Evolutionary conservation across 2,888 invertebrate genomes (phyloP).

Genomic region (Schizotus pectinicornis): DNA sequence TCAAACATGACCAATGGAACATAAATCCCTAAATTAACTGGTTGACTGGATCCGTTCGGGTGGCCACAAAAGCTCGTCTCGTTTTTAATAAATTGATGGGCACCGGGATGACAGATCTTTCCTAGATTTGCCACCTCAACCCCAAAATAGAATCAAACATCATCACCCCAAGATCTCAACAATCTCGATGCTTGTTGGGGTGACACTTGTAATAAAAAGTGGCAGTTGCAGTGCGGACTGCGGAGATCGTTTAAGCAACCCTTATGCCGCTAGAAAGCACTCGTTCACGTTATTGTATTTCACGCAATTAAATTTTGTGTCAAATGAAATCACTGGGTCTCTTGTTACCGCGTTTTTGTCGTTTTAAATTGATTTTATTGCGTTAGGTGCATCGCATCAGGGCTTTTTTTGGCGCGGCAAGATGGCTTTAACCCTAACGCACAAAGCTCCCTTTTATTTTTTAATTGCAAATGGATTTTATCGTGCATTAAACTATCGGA

Average conservation of each 20-base stretch:
- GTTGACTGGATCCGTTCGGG: slow-evolving; percentile 31
- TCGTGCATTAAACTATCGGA: too few relatives aligned
- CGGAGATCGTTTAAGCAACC: slow-evolving; percentile 49
- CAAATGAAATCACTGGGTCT: slow-evolving; percentile 46
- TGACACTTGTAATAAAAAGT: slow-evolving; percentile 56
- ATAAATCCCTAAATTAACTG: slow-evolving; percentile 38
- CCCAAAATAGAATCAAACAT: slow-evolving; percentile 53
- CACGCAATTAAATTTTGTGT: slow-evolving; percentile 52
- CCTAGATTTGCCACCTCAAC: slow-evolving; percentile 52
- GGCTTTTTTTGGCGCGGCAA: slow-evolving; percentile 9
- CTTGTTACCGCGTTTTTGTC: slow-evolving; percentile 39
- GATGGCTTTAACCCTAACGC: slow-evolving; percentile 14
- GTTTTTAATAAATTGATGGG: slow-evolving; percentile 46
- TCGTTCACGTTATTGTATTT: slow-evolving; percentile 49
- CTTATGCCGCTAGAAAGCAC: slow-evolving; percentile 45
- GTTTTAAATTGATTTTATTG: slow-evolving; percentile 29
- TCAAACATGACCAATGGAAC: slow-evolving; percentile 14
- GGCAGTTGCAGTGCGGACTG: slow-evolving; percentile 52
- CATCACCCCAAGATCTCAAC: slow-evolving; percentile 49
- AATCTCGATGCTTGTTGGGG: slow-evolving; percentile 49
- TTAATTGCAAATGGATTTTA: slow-evolving; percentile 20
- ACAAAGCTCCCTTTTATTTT: slow-evolving; percentile 16
- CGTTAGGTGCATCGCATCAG: neutral
- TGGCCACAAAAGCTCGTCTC: slow-evolving; percentile 41
- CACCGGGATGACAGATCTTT: slow-evolving; percentile 48